Conservation (phyloP, 2,888 invertebrate genomes). For the Isoperla grammatica region DNA sequence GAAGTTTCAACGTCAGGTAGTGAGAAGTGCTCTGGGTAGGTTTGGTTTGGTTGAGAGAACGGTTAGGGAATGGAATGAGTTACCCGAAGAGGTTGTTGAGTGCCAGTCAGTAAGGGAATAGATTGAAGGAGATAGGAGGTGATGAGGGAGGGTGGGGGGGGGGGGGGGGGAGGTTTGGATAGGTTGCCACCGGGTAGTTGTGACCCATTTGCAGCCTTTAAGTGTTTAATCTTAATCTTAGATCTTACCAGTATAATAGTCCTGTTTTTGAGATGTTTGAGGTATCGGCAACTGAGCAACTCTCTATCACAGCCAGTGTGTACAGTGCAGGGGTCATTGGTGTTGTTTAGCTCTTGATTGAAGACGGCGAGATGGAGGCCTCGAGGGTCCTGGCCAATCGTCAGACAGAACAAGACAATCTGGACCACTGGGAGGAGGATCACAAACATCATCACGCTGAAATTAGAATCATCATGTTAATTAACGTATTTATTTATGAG, state of each 20-base stretch:
- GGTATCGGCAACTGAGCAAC: constrained; percentile 69
- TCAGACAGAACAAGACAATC: constrained; percentile 80
- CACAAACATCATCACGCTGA: constrained; percentile 75
- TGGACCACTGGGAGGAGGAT: constrained; percentile 80
- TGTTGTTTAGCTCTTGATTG: constrained; percentile 63
- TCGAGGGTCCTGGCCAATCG: constrained; percentile 81
- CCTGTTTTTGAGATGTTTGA: constrained; percentile 61
- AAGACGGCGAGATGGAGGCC: constrained; percentile 72
- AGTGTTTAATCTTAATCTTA: too few species aligned
- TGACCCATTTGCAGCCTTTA: too few species aligned
- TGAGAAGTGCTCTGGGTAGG: too few species aligned
- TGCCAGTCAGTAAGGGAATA: too few species aligned
- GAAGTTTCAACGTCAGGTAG: too few species aligned
- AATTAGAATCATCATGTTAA: constrained; percentile 30
- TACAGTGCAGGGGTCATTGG: constrained; percentile 38
- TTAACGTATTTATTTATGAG: background rate
- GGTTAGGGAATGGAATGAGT: too few species aligned
- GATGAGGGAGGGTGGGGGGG: too few species aligned
- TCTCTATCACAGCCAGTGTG: constrained; percentile 55
- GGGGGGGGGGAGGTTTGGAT: too few species aligned
- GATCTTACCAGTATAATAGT: constrained; percentile 61
- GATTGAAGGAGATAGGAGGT: too few species aligned
- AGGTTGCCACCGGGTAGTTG: too few species aligned
- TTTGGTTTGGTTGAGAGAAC: too few species aligned
- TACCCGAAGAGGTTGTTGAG: too few species aligned